A percentile compares a stretch with the other conserved stretches of the same genome.
Conservation (phyloP, 2,113 vertebrate genomes). For the Gobiocypris rarus region DNA sequence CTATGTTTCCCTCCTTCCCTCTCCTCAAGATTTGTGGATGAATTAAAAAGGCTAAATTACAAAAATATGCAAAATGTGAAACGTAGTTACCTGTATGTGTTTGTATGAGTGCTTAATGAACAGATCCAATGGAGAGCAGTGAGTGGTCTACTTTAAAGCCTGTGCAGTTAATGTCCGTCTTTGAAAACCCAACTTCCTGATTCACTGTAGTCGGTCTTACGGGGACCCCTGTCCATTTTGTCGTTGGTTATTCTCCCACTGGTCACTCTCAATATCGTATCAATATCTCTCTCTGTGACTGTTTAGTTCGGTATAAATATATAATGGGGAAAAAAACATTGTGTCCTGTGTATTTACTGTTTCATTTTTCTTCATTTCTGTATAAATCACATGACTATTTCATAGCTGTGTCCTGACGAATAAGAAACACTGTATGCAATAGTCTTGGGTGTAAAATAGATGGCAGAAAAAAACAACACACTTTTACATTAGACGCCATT, state of each 20-base stretch:
- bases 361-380: neutral
- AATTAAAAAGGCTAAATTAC: conserved; percentile 63
- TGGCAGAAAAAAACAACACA: neutral
- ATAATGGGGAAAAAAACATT: neutral
- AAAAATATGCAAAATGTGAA: conserved; percentile 74
- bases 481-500: neutral
- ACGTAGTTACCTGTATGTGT: conserved; percentile 72
- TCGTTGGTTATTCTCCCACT: conserved; percentile 5
- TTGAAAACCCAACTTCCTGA: neutral
- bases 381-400: neutral
- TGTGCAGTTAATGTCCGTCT: neutral
- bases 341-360: neutral
- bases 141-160: conserved; percentile 30
- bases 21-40: conserved; percentile 62
- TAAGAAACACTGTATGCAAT: neutral
- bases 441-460: neutral
- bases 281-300: conserved; percentile 38
- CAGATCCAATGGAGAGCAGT: conserved; percentile 62
- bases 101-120: conserved; percentile 72
- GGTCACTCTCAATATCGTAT: conserved; percentile 30
- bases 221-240: neutral
- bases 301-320: conserved; percentile 50
- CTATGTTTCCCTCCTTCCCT: conserved; percentile 23
- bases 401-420: neutral
- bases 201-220: neutral